Conservation (phyloP, 2,888 invertebrate genomes). For the Graphium colonna region DNA sequence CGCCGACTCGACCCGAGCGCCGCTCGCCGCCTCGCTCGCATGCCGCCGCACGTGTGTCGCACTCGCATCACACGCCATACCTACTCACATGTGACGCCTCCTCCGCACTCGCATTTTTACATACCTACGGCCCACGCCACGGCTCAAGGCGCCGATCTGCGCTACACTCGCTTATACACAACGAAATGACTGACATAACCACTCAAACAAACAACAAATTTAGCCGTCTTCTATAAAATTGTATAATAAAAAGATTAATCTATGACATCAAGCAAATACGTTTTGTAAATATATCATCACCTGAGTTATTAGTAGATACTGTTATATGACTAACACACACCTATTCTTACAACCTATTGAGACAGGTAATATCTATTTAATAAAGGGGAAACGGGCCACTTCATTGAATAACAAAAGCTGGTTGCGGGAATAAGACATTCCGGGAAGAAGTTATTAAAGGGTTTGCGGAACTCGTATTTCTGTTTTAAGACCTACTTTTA, state of each 20-base stretch:
- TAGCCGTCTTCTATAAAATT: too few relatives aligned
- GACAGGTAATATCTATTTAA: slow-evolving; percentile 18
- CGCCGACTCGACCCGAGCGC: slow-evolving; percentile 40
- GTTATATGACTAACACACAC: background rate
- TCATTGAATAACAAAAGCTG: slow-evolving; percentile 27
- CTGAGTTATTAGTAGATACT: too few relatives aligned
- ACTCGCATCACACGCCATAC: slow-evolving; percentile 51
- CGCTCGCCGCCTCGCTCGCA: slow-evolving; percentile 42
- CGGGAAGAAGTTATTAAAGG: slow-evolving; percentile 26
- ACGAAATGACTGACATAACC: too few relatives aligned
- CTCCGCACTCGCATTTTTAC: slow-evolving; percentile 62
- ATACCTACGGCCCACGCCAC: slow-evolving; percentile 54
- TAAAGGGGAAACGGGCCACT: slow-evolving; percentile 23
- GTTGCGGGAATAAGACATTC: slow-evolving; percentile 27
- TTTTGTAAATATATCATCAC: too few relatives aligned
- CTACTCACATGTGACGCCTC: slow-evolving; percentile 72
- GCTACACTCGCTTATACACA: too few relatives aligned
- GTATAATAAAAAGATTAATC: too few relatives aligned
- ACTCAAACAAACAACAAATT: too few relatives aligned
- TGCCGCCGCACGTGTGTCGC: slow-evolving; percentile 52
- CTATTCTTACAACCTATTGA: background rate
- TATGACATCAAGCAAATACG: too few relatives aligned
- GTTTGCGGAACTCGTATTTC: slow-evolving; percentile 17
- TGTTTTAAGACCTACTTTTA: slow-evolving; percentile 3
- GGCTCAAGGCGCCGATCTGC: too few relatives aligned